Conservation (phyloP, 2,888 invertebrate species). For the Drosophila gaucha region DNA sequence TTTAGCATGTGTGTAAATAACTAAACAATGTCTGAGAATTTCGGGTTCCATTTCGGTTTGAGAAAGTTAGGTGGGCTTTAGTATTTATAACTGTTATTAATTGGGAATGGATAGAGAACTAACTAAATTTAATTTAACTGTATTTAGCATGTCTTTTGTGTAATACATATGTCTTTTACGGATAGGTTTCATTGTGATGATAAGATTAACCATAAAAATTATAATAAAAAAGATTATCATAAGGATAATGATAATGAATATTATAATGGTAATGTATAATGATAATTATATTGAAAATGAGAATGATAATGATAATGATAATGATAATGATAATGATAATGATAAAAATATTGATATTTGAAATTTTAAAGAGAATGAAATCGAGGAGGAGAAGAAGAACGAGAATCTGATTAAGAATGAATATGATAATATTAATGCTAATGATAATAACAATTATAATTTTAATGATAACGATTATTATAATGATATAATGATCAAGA, state of each 20-base stretch:
- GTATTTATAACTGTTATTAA: background rate
- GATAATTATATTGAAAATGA: background rate
- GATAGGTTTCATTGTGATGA: too few species aligned
- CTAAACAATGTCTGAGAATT: conserved; percentile 17
- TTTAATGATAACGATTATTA: background rate
- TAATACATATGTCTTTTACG: too few species aligned
- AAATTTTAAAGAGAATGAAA: background rate
- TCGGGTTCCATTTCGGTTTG: background rate
- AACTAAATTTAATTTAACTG: too few species aligned
- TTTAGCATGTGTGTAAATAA: conserved; percentile 41
- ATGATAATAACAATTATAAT: background rate
- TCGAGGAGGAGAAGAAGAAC: too few species aligned
- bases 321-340: background rate
- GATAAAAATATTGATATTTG: background rate
- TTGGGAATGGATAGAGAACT: background rate
- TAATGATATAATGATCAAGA: too few species aligned
- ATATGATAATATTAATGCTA: background rate
- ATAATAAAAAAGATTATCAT: background rate
- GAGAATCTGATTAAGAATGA: background rate
- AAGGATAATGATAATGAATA: background rate
- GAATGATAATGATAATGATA: background rate
- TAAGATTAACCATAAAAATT: background rate
- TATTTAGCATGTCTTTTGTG: too few species aligned
- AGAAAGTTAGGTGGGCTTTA: background rate
- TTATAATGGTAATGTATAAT: background rate